Percentiles rank a stretch among this genome's conserved stretches.
These are phyloP conservation scores for Sylvilagus floridanus DNA, from an alignment of 2,797 vertebrate species.

Conservation along the genomic window DNA sequence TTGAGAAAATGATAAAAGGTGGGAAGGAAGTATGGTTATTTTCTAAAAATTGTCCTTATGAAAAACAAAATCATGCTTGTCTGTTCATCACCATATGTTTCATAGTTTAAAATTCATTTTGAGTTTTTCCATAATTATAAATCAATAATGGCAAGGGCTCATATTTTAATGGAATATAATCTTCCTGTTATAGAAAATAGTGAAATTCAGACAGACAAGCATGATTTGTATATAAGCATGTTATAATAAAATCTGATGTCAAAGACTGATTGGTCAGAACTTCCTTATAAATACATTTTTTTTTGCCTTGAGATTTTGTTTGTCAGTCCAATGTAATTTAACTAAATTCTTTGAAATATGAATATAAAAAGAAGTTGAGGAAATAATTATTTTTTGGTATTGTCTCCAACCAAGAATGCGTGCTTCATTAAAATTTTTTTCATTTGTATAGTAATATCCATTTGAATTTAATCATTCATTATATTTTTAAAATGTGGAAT, in stretches of 20 bases:
- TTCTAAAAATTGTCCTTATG: no score
- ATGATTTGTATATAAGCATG: background rate
- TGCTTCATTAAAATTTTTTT: background rate
- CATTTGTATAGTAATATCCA: conserved; percentile 9
- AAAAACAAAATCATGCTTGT: no score
- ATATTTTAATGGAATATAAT: background rate
- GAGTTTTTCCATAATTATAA: background rate
- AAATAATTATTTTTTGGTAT: background rate
- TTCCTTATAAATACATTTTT: background rate
- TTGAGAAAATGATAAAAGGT: background rate
- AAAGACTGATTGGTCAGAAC: background rate
- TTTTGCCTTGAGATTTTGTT: background rate
- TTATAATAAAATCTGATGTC: background rate
- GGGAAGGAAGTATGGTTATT: background rate
- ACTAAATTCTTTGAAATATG: background rate
- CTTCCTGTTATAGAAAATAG: background rate
- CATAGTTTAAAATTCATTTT: background rate
- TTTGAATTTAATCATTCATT: conserved; percentile 58
- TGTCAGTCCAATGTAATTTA: background rate
- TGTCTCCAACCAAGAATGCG: background rate
- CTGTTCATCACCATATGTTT: no score
- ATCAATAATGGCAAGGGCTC: background rate
- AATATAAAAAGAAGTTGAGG: conserved; percentile 15
- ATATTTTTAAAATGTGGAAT: no score
- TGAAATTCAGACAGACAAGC: background rate